Base-by-base conservation (phyloP, 1,140 invertebrate genomes). In the Drosophila parvula region DNA sequence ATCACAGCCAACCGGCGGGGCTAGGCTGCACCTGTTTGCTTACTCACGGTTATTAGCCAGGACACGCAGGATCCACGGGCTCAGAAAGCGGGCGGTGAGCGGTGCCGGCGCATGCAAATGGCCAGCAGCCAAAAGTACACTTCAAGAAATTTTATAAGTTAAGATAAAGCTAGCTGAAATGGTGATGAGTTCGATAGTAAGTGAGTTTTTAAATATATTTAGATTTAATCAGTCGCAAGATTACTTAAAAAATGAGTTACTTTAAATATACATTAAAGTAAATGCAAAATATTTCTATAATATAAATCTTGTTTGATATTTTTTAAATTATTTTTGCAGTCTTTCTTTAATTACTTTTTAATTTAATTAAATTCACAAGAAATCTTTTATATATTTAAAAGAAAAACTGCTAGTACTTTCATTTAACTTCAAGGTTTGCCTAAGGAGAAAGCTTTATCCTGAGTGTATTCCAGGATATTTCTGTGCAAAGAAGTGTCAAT, bases 21-120 rank as follows among this genome's bases (percentile, higher is more conserved):
- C 22, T 28, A 43, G 41, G 57, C 79, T 50, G 84, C 84, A 89
- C 84, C 84, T 89, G 84, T 84, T 89, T 76, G 85, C 65, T 78
- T 89, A 89, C 84, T 89, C 84, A 89, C 84, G 84, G 84, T 89
- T 89, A 89, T 89, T 89, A 89, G 80, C 84, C 80, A 64, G 74
- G 70, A 79, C 77, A 64, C 44, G 34, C 64, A 57, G 71, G 60
- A 51, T 58, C 45, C 55, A 48, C 38, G 44, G 9, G 10, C 18
- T 16, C 12, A 6, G 63, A 40, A 34, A 14, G 30, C 14, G 11
- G 34, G 27, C 16, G 18, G 27, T 27, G 16, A n/a, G 40, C 12
- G 22, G 61, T 44, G 45, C 2, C 38, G 32, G 56, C 51, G 65
- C 47, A 80, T 88, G 80, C 83, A 79, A 88, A 88, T 82, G 83